A percentile compares a stretch with the other conserved stretches of the same genome.
Conservation (phyloP, 2,888 invertebrate genomes). For the Chaetogeoica ovagalla region DNA sequence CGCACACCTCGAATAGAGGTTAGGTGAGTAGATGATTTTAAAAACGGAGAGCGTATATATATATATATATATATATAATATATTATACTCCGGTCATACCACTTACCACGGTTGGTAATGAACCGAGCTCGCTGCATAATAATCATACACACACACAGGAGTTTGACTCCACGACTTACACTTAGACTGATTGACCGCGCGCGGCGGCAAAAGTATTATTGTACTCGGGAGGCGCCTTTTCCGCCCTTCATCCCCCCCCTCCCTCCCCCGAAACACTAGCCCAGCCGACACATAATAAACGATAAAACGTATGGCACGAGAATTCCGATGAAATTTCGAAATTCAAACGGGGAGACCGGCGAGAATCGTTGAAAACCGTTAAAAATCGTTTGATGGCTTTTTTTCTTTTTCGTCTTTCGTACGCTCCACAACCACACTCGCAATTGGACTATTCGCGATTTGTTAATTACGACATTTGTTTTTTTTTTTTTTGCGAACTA, state of each 20-base stretch:
- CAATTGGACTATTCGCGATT: too few species aligned
- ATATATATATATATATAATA: neutral
- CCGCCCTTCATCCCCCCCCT: neutral
- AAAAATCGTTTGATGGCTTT: too few species aligned
- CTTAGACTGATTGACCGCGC: slow-evolving; percentile 8
- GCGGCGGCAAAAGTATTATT: slow-evolving; percentile 21
- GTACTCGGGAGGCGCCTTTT: neutral
- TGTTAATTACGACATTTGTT: too few species aligned
- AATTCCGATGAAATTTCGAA: too few species aligned
- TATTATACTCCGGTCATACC: neutral
- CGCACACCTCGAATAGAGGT: too few species aligned
- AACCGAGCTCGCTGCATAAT: slow-evolving; percentile 46
- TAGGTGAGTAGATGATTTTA: slow-evolving; percentile 20
- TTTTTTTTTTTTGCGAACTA: too few species aligned
- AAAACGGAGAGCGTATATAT: slow-evolving; percentile 28
- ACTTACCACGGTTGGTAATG: slow-evolving; percentile 33
- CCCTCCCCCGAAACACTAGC: too few species aligned
- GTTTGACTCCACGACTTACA: neutral
- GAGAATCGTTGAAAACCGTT: too few species aligned
- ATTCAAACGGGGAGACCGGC: too few species aligned
- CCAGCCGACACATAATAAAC: neutral
- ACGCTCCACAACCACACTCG: too few species aligned
- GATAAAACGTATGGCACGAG: neutral
- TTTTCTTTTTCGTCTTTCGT: too few species aligned
- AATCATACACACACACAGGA: neutral